Evolutionary conservation across 2,113 vertebrate genomes (phyloP), one percentile per base, ranked within the genome.

Genomic region (Callocephalon fimbriatum): DNA sequence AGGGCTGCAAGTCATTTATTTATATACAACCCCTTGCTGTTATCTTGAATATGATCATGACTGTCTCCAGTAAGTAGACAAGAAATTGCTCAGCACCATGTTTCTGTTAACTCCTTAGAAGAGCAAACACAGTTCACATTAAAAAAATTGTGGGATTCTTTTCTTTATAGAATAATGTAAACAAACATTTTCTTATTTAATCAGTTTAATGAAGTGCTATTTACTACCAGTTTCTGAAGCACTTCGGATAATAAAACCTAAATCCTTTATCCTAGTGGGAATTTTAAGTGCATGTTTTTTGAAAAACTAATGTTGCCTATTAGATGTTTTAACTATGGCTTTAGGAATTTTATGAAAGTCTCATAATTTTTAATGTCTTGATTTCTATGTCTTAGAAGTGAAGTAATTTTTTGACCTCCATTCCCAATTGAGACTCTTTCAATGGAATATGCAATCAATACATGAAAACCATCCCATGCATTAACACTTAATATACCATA

Each of bases 171-270:
- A 72, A 68, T 65, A 77, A 94, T 42, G 45, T 88, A 90, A 94
- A 90, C 75, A 95, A 96, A 29, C 4, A 42, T 76, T 51, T 92
- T 83, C 26, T 35, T 86, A 63, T 89, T 95, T 92, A 76, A 93
- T 93, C 86, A 76, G 22, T 80, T 93, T 93, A 91, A 96, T 89
- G 86, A 92, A 86, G 75, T 93, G 79, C 10, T 89, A 59, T 93
- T 96, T 95, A 89, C 72, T 81, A 73, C 72, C 44, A 38, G 68
- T 86, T 88, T 91, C 53, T 93, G 73, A 90, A 81, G 72, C 21
- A 74, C 38, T 92, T 95, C 61, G 80, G 86, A 94, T 93, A 92
- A 88, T 80, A 90, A 93, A 92, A 80, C 15, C 51, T 56, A 71
- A 88, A 88, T 72, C 79, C 72, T 78, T 85, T 45, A 90, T 77